Base-by-base conservation (phyloP, 2,113 vertebrate species). In the Protomyctophum bolini region DNA sequence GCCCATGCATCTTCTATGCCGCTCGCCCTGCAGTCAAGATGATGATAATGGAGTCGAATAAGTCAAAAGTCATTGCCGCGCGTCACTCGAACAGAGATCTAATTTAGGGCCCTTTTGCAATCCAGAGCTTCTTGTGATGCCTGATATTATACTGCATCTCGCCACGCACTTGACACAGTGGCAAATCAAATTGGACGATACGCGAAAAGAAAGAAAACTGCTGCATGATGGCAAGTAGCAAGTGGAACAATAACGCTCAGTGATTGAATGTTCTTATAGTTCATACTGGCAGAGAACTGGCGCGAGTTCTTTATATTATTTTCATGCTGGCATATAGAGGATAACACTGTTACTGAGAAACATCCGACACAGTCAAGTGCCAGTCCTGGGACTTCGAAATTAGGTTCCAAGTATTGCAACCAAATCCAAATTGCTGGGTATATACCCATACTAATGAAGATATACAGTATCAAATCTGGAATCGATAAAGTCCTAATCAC, bases 11-110 rank as follows among this genome's bases (percentile, higher is more conserved):
- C 50, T 67, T 73, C 54, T 47, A 67, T 58, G 59, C 21, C 77
- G 46, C 45, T 63, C 54, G 51, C 15, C 48, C 54, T n/a, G n/a
- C n/a, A 72, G 47, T 55, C n/a, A 52, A 51, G 10, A 5, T 9
- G 15, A 70, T 1, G 15, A 45, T 72, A 59, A 77, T 67, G 70
- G 60, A 45, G 46, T 63, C 45, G 75, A 77, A 74, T 8, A 45
- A 58, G 60, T 66, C 59, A 7, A 46, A 47, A 73, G 76, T 7
- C 12, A 62, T 58, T 51, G 51, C 49, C 41, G 14, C 47, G 28
- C 69, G 73, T 71, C 65, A 68, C 7, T 46, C 33, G 68, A 73
- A n/a, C 63, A 11, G 52, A 57, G 9, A 60, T 52, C 58, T 54
- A 14, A 55, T 59, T 58, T 21, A 51, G 41, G 14, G 54, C n/a